Percentiles rank a stretch among this genome's conserved stretches.
Conservation (phyloP, 2,888 invertebrate genomes). For the Cephus nigrinus region DNA sequence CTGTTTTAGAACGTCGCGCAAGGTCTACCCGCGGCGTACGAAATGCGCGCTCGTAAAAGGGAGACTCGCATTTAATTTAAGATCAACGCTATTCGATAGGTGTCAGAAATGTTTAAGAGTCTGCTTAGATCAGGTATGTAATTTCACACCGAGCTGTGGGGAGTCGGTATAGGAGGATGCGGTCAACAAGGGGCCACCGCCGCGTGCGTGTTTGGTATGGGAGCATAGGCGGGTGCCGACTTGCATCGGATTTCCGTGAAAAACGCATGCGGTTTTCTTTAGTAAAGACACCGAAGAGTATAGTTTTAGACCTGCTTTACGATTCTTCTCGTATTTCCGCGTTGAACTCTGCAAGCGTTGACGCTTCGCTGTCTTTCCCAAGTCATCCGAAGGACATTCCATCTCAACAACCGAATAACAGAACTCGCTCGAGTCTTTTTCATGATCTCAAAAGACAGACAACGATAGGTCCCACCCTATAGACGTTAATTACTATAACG, state of each 20-base stretch:
- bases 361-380: not conserved
- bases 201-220: not conserved
- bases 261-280: not conserved
- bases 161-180: not conserved
- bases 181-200: not conserved
- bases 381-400: not conserved
- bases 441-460: not conserved
- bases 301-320: not conserved
- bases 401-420: not conserved
- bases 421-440: not conserved
- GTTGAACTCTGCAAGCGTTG: not conserved
- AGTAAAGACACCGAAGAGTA: not conserved
- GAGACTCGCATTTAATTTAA: not conserved
- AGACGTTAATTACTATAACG: no score
- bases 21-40: not conserved
- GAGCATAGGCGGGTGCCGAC: not conserved
- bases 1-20: not conserved
- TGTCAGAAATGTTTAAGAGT: conserved; percentile 22
- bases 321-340: not conserved
- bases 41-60: not conserved
- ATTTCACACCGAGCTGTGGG: conserved; percentile 29
- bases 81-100: not conserved
- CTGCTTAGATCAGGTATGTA: conserved; percentile 27
- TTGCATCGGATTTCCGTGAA: not conserved
- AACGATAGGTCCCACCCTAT: not conserved